Percentiles rank a stretch among this genome's conserved stretches.
phyloP scores from a whole-genome alignment of 2,888 invertebrate genomes.

The Stomorhina lunata region DNA sequence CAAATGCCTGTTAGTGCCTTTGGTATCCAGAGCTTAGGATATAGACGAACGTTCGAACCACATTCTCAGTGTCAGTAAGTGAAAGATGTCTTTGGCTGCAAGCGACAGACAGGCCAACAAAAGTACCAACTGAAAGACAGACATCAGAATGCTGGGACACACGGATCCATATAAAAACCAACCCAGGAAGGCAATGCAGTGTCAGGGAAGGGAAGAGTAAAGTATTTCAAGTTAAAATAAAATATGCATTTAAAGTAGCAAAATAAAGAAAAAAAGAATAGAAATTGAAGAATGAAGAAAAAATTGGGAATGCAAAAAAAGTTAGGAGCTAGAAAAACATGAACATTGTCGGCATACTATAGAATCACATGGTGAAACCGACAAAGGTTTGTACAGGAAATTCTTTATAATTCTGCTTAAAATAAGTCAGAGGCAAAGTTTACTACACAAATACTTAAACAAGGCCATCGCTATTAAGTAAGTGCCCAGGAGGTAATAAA shows the following conservation, averaged over 20 bases:
- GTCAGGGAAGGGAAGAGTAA: conserved; percentile 34
- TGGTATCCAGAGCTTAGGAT: background rate
- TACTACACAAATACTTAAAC: conserved; percentile 20
- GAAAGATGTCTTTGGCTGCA: conserved; percentile 63
- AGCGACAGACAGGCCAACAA: conserved; percentile 51
- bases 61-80: conserved; percentile 59
- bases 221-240: conserved; percentile 38
- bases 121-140: background rate
- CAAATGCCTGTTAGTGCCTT: conserved; percentile 34
- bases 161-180: background rate
- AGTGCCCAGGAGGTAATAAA: background rate
- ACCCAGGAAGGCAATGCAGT: conserved; percentile 20
- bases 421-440: conserved; percentile 35
- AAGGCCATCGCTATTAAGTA: background rate
- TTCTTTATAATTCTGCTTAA: conserved; percentile 38
- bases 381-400: conserved; percentile 54
- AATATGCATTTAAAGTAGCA: background rate
- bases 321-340: conserved; percentile 31
- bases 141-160: background rate
- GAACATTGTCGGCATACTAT: conserved; percentile 43
- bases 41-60: conserved; percentile 22
- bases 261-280: background rate
- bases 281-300: conserved; percentile 5
- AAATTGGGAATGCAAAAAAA: background rate
- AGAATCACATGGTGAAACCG: conserved; percentile 46